phyloP scores from a whole-genome alignment of 2,113 vertebrate genomes.

The Corynorhinus townsendii region DNA sequence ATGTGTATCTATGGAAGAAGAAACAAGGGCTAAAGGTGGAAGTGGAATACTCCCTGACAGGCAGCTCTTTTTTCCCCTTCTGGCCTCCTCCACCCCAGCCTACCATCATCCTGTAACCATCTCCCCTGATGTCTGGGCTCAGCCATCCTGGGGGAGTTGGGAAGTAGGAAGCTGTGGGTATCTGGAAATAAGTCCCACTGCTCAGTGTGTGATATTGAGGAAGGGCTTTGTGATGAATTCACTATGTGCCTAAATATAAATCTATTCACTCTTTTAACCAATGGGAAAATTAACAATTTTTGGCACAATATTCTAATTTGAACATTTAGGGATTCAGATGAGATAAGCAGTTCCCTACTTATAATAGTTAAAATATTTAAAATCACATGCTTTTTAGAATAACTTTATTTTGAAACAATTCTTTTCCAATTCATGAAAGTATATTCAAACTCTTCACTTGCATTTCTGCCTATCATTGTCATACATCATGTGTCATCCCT shows the following conservation, averaged over 20 bases:
- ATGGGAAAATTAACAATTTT: neutral
- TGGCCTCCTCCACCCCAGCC: neutral
- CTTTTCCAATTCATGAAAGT: neutral
- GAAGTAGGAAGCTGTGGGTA: neutral
- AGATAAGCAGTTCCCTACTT: neutral
- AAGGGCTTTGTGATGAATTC: neutral
- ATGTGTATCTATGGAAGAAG: neutral
- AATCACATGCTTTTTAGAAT: neutral
- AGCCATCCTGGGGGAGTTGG: too few species aligned
- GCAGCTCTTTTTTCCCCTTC: neutral
- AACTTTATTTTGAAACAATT: neutral
- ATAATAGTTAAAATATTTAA: constrained; percentile 10
- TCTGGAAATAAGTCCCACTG: neutral
- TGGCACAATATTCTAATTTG: neutral
- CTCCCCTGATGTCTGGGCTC: too few species aligned
- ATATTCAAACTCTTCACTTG: neutral
- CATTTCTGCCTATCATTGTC: neutral
- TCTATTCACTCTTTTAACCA: neutral
- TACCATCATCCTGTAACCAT: too few species aligned
- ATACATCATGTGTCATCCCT: neutral
- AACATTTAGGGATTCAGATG: neutral
- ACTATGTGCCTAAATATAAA: neutral
- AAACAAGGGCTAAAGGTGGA: neutral
- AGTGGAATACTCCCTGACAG: neutral
- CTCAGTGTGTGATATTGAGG: neutral